Base-by-base conservation (phyloP, 2,888 invertebrate species). In the Drosophila mulleri region DNA sequence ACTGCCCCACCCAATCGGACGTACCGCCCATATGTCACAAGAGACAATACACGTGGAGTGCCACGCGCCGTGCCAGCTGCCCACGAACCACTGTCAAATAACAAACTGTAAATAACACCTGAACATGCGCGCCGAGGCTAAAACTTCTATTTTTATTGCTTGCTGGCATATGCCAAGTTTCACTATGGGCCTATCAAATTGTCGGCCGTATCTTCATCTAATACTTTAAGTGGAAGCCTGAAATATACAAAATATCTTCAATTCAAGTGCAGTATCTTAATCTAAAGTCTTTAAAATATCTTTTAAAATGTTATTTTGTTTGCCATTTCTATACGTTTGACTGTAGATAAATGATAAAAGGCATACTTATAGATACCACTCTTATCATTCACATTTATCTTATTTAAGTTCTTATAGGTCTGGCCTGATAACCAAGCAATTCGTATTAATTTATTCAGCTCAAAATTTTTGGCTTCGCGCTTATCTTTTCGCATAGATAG, bases 41-140 rank as follows among this genome's bases (percentile, higher is more conserved):
- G 58, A 71, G 69, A 69, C 65, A 79, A 20, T 58, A 73, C 83
- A 85, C 77, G 76, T 85, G 85, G 71, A 69, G 16, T 58, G 80
- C 67, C 82, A 85, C 80, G 77, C 73, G 84, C 67, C 20, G 16
- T 7, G 23, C 26, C 29, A 11, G 26, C 37, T n/a, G n/a, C 12
- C 50, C 23, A 39, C n/a, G 8, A 9, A 18, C 9, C 41, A 18
- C 16, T 16, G n/a, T 14, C 47, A 39, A 47, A 47, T 16, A n/a
- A 42, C 20, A 29, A 29, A 39, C 37, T 52, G 65, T 44, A 52
- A 66, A 56, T 35, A 67, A 42, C 26, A 32, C 42, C 50, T 37
- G n/a, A 39, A 7, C 18, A 23, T n/a, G 20, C 1, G 6, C 53
- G 16, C 37, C 32, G 64, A 23, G 47, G 48, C 52, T 18, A 23